Evolutionary conservation across 2,797 vertebrate genomes (phyloP).

Genomic region (Garrulus glandarius): DNA sequence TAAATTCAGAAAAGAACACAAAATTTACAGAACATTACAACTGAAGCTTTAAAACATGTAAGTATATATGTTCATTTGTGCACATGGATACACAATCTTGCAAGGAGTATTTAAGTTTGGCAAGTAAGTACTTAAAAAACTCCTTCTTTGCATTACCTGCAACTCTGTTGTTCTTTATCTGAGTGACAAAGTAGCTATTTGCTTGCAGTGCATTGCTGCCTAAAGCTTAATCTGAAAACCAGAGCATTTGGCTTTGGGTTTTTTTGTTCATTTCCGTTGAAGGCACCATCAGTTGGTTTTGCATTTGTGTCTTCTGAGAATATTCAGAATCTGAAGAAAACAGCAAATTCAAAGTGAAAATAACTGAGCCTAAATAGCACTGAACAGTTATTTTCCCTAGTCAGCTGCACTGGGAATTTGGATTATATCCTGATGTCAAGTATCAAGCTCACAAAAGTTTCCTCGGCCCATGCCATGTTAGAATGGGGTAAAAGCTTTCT

Average conservation of each 20-base stretch:
- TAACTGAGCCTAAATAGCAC: not conserved
- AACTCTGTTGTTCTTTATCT: not conserved
- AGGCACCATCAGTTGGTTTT: not conserved
- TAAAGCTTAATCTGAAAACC: not conserved
- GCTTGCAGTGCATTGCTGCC: not conserved
- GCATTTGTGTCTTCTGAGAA: not conserved
- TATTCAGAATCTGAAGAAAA: not conserved
- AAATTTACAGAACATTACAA: not conserved
- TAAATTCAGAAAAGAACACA: not conserved
- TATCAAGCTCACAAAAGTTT: not conserved
- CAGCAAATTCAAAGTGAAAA: not conserved
- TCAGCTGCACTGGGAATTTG: not conserved
- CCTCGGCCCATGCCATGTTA: not conserved
- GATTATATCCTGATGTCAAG: not conserved
- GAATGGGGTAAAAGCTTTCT: not conserved
- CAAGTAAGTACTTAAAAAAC: not conserved
- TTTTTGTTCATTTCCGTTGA: not conserved
- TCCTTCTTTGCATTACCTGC: not conserved
- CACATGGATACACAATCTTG: fast-evolving
- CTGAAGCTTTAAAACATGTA: not conserved
- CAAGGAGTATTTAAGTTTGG: not conserved
- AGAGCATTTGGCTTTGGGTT: not conserved
- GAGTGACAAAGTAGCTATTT: not conserved
- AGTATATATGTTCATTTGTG: not conserved
- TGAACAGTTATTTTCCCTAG: not conserved